Evolutionary conservation across 2,888 invertebrate species (phyloP).

Genomic region (Crepidodera aurea): DNA sequence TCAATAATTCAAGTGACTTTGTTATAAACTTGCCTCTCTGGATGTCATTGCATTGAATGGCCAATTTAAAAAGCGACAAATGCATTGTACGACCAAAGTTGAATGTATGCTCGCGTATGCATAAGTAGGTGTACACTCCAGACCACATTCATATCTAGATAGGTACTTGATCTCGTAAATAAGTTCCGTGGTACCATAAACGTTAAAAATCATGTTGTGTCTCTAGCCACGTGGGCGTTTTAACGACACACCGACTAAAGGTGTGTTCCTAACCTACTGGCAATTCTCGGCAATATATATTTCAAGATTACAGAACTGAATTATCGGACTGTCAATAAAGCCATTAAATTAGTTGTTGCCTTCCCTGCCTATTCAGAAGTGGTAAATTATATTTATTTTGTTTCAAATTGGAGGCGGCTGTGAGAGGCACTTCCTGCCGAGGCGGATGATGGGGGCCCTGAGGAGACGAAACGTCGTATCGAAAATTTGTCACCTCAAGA

Average conservation of each 20-base stretch:
- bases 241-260: slow-evolving; percentile 23
- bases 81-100: slow-evolving; percentile 1
- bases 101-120: slow-evolving; percentile 1
- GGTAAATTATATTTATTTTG: not conserved
- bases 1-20: no score
- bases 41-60: no score
- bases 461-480: no score
- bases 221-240: slow-evolving; percentile 15
- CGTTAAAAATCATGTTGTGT: slow-evolving; percentile 21
- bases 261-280: slow-evolving; percentile 29
- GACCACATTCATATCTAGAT: slow-evolving; percentile 16
- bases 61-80: not conserved
- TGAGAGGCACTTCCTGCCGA: no score
- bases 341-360: slow-evolving; percentile 5
- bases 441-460: no score
- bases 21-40: no score
- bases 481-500: no score
- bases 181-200: slow-evolving; percentile 24
- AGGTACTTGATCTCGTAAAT: slow-evolving; percentile 24
- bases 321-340: slow-evolving; percentile 19
- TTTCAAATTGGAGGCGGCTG: no score
- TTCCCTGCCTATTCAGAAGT: not conserved
- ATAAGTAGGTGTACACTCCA: slow-evolving; percentile 27
- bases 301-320: slow-evolving; percentile 14
- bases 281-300: slow-evolving; percentile 17